phyloP scores from a whole-genome alignment of 37 sponge, comb jelly and placozoan species.

The Theonella swinhoei region DNA sequence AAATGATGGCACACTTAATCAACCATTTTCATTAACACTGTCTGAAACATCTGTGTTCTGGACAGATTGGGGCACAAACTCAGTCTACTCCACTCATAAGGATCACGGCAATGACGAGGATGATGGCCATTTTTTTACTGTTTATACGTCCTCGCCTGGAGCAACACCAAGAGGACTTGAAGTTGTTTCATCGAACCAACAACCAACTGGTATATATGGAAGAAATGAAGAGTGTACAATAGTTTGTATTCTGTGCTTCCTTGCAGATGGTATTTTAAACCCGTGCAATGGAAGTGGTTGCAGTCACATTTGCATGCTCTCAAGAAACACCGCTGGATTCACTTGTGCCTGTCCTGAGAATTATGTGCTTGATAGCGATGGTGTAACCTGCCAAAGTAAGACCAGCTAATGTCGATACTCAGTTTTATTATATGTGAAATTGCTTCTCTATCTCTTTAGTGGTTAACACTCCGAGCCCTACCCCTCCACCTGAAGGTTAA shows the following conservation, averaged over 20 bases:
- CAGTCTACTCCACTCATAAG: slow-evolving; percentile 34
- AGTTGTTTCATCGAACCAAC: slow-evolving; percentile 9
- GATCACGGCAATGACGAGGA: background rate
- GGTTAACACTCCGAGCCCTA: too few relatives aligned
- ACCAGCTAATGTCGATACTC: too few relatives aligned
- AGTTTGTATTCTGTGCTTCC: background rate
- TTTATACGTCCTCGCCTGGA: slow-evolving; percentile 1
- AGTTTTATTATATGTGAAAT: background rate
- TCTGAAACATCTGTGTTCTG: slow-evolving; percentile 55
- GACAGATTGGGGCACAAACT: slow-evolving; percentile 60
- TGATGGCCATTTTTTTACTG: background rate
- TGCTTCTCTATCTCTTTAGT: background rate
- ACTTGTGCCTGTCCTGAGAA: slow-evolving; percentile 61
- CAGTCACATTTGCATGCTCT: slow-evolving; percentile 64
- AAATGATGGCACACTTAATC: background rate
- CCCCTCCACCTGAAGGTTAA: too few relatives aligned
- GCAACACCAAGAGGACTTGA: background rate
- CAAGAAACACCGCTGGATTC: slow-evolving; percentile 12
- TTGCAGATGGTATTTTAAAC: slow-evolving; percentile 54
- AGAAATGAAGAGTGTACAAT: background rate
- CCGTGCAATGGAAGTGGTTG: slow-evolving; percentile 61
- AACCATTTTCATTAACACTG: slow-evolving; percentile 61
- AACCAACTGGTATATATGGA: slow-evolving; percentile 7
- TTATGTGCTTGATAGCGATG: background rate
- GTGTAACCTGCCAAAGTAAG: background rate